Evolutionary conservation across 1,140 invertebrate genomes (phyloP).

Genomic region (Hylaeus anthracinus): DNA sequence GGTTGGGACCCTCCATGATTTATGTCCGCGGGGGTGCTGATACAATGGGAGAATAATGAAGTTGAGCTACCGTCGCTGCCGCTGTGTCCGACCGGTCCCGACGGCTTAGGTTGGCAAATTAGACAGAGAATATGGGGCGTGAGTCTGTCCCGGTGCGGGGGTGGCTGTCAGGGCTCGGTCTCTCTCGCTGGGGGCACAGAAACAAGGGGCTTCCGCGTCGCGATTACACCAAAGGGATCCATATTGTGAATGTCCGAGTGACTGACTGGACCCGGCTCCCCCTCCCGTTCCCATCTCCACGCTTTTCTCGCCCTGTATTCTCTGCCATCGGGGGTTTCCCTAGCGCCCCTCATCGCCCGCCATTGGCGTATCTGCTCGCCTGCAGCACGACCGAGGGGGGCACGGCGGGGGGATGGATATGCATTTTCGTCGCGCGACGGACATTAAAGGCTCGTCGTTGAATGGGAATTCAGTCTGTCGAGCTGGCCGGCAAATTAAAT

Average conservation of each 20-base stretch:
- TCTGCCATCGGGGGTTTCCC: neutral
- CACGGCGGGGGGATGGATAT: neutral
- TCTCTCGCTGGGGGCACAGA: constrained; percentile 52
- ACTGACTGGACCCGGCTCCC: constrained; percentile 54
- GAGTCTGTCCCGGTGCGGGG: constrained; percentile 56
- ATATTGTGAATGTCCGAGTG: constrained; percentile 66
- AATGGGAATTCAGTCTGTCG: neutral
- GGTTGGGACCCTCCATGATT: constrained; percentile 66
- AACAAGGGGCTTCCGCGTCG: constrained; percentile 61
- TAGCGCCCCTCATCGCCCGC: neutral
- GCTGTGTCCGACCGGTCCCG: constrained; percentile 63
- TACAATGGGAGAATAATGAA: constrained; percentile 74
- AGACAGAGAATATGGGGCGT: constrained; percentile 69
- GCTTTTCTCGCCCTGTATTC: constrained; percentile 52
- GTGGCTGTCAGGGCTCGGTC: constrained; percentile 3
- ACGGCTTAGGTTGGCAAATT: constrained; percentile 69
- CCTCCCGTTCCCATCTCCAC: constrained; percentile 17
- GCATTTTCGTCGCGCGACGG: neutral
- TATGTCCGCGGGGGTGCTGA: constrained; percentile 70
- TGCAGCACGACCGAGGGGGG: neutral
- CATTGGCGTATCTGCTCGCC: constrained; percentile 1
- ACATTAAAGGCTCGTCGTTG: neutral
- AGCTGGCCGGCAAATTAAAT: constrained; percentile 4
- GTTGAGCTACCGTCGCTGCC: constrained; percentile 59
- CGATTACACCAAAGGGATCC: constrained; percentile 68